These are phyloP conservation scores for Trichopria drosophilae DNA, from an alignment of 2,888 invertebrate genomes.

Conservation along the genomic window DNA sequence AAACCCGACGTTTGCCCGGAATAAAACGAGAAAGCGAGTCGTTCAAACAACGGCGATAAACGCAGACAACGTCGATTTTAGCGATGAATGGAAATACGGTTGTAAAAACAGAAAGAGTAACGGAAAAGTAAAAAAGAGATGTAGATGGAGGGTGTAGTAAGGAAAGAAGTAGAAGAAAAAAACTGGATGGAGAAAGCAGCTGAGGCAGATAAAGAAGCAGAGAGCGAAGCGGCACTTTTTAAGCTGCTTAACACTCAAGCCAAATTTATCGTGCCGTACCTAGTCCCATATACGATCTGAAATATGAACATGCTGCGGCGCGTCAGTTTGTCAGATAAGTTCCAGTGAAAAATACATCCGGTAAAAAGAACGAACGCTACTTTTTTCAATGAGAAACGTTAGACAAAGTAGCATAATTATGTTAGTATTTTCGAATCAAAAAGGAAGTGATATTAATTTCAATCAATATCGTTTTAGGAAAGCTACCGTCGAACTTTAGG, in stretches of 20 bases:
- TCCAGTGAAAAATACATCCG: conserved; percentile 22
- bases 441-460: too few relatives aligned
- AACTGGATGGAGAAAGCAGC: conserved; percentile 5
- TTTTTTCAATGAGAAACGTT: too few relatives aligned
- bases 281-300: conserved; percentile 37
- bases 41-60: too few relatives aligned
- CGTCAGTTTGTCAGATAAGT: conserved; percentile 22
- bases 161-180: background rate
- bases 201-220: conserved; percentile 23
- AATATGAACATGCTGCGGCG: conserved; percentile 38
- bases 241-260: conserved; percentile 45
- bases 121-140: conserved; percentile 20
- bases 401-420: too few relatives aligned
- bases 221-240: conserved; percentile 39
- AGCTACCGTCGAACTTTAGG: too few relatives aligned
- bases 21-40: too few relatives aligned
- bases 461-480: too few relatives aligned
- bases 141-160: background rate
- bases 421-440: too few relatives aligned
- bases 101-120: conserved; percentile 24
- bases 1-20: too few relatives aligned
- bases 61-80: too few relatives aligned
- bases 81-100: conserved; percentile 9
- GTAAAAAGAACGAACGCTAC: too few relatives aligned
- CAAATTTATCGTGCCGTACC: conserved; percentile 38